A percentile compares a stretch with the other conserved stretches of the same genome.
Evolutionary conservation across 2,888 invertebrate species (phyloP).

Genomic region (Eristalis tenax): DNA sequence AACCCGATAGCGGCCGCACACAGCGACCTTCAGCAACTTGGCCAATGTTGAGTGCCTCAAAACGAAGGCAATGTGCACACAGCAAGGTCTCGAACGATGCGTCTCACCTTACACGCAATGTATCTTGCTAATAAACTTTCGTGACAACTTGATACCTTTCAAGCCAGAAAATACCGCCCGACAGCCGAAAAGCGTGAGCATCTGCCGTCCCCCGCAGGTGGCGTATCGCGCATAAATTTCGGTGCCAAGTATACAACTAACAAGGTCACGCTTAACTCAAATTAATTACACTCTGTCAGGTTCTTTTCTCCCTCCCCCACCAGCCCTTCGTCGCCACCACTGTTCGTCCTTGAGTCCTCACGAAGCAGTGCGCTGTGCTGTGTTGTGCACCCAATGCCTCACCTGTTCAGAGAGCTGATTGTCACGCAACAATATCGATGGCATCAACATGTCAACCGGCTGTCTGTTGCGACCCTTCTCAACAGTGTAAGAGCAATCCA

Average conservation of each 20-base stretch:
- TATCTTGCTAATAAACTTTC: constrained; percentile 32
- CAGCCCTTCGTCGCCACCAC: no score
- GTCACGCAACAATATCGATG: constrained; percentile 59
- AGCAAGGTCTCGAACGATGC: not conserved
- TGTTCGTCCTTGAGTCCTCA: not conserved
- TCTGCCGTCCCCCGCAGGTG: not conserved
- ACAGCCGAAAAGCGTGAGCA: constrained; percentile 1
- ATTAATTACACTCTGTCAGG: constrained; percentile 55
- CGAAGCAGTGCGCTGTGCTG: not conserved
- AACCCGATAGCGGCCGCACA: not conserved
- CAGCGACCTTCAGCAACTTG: not conserved
- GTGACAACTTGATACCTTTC: constrained; percentile 50
- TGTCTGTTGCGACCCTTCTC: constrained; percentile 34
- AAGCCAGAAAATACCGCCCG: not conserved
- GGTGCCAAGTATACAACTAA: constrained; percentile 9
- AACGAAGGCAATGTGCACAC: not conserved
- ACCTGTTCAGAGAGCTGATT: constrained; percentile 14
- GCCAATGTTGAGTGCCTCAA: not conserved
- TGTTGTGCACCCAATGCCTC: not conserved
- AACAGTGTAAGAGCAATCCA: not conserved
- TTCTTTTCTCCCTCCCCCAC: not conserved
- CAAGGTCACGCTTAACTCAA: constrained; percentile 55
- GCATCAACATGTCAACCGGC: constrained; percentile 55
- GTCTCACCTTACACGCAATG: not conserved
- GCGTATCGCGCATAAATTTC: constrained; percentile 1